These are phyloP conservation scores for Calidris pugnax DNA, from an alignment of 2,113 vertebrate genomes.

Conservation along the genomic window DNA sequence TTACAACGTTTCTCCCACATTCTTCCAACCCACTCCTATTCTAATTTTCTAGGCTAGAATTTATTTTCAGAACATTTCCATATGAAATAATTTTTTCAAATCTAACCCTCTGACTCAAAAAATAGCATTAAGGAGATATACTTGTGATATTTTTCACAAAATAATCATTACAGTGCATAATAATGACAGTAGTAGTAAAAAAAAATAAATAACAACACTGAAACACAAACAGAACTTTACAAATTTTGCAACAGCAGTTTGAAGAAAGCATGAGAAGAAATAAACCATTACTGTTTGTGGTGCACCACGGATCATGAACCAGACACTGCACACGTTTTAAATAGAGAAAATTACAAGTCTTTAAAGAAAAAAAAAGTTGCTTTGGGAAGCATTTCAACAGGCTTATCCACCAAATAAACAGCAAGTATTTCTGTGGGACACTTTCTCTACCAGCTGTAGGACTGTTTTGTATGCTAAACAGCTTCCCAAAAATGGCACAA, in stretches of 20 bases:
- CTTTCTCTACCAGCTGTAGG: neutral
- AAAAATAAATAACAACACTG: neutral
- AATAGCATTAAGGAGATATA: neutral
- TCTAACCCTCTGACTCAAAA: neutral
- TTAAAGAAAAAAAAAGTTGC: neutral
- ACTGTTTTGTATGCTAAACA: neutral
- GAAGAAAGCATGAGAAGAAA: neutral
- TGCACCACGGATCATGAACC: neutral
- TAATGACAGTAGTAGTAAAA: neutral
- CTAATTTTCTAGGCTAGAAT: neutral
- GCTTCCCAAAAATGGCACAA: neutral
- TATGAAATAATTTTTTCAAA: neutral
- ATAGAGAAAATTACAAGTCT: neutral
- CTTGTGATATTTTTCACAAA: neutral
- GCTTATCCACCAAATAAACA: neutral
- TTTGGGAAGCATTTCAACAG: neutral
- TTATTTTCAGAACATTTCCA: constrained; percentile 4
- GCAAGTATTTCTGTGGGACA: neutral
- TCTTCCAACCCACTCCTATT: constrained; percentile 1
- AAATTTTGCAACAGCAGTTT: neutral
- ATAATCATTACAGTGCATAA: neutral
- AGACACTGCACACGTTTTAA: neutral
- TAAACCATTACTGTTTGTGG: neutral
- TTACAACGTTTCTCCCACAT: constrained; percentile 12
- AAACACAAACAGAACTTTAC: neutral